These are phyloP conservation scores for Zoanthus gigantus DNA, from an alignment of 92 coral and sea anemone genomes.

Conservation along the genomic window DNA sequence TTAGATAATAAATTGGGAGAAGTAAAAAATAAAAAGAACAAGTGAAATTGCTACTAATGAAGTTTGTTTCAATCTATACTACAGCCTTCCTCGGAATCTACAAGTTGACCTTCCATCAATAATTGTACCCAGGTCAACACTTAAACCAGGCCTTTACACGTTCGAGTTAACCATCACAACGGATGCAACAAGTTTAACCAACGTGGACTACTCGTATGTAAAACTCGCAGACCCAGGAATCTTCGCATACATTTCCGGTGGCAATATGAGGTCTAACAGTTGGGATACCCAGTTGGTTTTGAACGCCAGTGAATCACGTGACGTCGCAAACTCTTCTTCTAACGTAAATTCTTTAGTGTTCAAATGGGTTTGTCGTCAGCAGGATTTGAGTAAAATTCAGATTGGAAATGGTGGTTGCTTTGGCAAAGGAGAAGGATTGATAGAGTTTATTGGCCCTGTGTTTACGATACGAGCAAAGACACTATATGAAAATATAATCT, in stretches of 20 bases:
- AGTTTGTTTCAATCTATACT: neutral
- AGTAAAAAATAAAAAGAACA: too few species aligned
- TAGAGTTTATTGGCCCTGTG: constrained; percentile 57
- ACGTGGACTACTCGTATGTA: constrained; percentile 74
- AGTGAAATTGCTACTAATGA: neutral
- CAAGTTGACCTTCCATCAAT: constrained; percentile 72
- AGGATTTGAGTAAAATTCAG: neutral
- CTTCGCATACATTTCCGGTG: constrained; percentile 78
- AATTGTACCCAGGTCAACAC: constrained; percentile 62
- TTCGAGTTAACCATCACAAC: constrained; percentile 67
- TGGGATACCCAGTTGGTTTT: constrained; percentile 75
- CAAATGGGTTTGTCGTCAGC: constrained; percentile 75
- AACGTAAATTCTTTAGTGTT: constrained; percentile 53
- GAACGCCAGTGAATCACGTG: constrained; percentile 79
- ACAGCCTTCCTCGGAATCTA: constrained; percentile 60
- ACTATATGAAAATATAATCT: constrained; percentile 73
- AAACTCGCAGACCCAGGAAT: constrained; percentile 71
- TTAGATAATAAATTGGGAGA: too few species aligned
- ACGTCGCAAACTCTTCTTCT: constrained; percentile 55
- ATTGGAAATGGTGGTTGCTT: constrained; percentile 84
- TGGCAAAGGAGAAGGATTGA: constrained; percentile 75
- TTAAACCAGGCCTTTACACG: constrained; percentile 81
- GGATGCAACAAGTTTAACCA: constrained; percentile 34
- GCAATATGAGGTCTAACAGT: constrained; percentile 75
- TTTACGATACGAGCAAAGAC: constrained; percentile 63